A percentile compares a stretch with the other conserved stretches of the same genome.
Evolutionary conservation across 2,113 vertebrate genomes (phyloP).

Genomic region (Diglossa brunneiventris): DNA sequence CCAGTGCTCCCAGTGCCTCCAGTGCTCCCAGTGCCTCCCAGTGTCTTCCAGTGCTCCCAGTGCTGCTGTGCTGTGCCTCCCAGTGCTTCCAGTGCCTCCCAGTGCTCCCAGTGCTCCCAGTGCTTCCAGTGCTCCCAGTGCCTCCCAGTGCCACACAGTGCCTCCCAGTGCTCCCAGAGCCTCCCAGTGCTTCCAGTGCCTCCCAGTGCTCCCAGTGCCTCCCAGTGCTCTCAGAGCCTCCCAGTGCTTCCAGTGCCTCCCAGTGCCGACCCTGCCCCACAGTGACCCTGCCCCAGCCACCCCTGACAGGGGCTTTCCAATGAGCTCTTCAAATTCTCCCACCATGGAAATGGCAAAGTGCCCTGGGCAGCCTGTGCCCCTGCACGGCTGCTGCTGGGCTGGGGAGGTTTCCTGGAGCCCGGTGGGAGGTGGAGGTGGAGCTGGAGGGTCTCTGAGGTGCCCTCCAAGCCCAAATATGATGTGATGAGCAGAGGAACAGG

Average conservation of each 20-base stretch:
- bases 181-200: not conserved
- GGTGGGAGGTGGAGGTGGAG: not conserved
- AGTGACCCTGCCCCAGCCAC: not conserved
- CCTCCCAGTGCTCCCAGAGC: no score
- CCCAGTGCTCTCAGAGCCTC: no score
- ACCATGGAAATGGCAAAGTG: rapidly evolving
- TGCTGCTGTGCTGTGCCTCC: no score
- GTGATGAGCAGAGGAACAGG: rapidly evolving
- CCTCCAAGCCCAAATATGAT: not conserved
- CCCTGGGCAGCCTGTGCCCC: not conserved
- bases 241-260: no score
- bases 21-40: no score
- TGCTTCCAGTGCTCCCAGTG: no score
- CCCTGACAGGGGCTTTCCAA: not conserved
- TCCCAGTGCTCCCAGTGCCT: no score
- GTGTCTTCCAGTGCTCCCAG: no score
- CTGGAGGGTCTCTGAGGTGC: not conserved
- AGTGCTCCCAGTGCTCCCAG: not conserved
- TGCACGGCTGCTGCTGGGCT: rapidly evolving
- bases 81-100: not conserved
- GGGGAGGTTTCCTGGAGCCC: not conserved
- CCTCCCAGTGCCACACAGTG: no score
- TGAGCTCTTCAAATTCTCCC: not conserved
- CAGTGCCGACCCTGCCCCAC: no score
- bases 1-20: not conserved